A percentile compares a stretch with the other conserved stretches of the same genome.
phyloP scores from a whole-genome alignment of 2,113 vertebrate species.

The Phylloscopus trochilus region DNA sequence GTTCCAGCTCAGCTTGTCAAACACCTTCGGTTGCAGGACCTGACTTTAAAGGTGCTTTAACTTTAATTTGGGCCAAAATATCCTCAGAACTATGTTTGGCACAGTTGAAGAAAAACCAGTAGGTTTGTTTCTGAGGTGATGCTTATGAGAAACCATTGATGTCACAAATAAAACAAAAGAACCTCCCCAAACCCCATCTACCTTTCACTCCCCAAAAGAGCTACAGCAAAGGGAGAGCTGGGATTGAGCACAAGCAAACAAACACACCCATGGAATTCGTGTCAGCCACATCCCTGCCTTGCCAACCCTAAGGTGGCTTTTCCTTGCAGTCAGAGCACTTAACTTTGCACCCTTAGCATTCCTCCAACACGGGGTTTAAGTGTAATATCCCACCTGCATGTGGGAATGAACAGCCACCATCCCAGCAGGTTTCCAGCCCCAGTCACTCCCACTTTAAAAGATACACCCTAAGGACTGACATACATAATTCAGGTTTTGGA shows the following conservation, averaged over 20 bases:
- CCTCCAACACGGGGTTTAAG: neutral
- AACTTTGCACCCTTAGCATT: neutral
- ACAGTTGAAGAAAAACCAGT: neutral
- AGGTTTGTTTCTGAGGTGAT: neutral
- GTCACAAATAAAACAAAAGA: neutral
- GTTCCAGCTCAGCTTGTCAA: neutral
- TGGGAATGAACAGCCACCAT: neutral
- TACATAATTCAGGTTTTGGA: constrained; percentile 49
- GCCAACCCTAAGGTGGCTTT: neutral
- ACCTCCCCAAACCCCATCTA: neutral
- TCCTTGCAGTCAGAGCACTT: neutral
- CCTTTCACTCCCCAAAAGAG: neutral
- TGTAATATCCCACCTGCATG: neutral
- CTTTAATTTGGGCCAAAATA: neutral
- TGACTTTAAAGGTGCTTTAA: neutral
- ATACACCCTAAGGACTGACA: constrained; percentile 27
- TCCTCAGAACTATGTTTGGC: neutral
- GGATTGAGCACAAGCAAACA: neutral
- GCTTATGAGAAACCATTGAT: neutral
- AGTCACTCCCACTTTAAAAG: constrained; percentile 20
- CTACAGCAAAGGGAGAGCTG: neutral
- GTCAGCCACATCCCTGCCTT: neutral
- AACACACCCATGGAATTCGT: neutral
- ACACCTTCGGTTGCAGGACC: neutral
- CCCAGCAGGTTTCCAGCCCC: neutral